Percentiles rank a stretch among this genome's conserved stretches.
Evolutionary conservation across 2,888 invertebrate genomes (phyloP).

Genomic region (Ochropleura plecta): DNA sequence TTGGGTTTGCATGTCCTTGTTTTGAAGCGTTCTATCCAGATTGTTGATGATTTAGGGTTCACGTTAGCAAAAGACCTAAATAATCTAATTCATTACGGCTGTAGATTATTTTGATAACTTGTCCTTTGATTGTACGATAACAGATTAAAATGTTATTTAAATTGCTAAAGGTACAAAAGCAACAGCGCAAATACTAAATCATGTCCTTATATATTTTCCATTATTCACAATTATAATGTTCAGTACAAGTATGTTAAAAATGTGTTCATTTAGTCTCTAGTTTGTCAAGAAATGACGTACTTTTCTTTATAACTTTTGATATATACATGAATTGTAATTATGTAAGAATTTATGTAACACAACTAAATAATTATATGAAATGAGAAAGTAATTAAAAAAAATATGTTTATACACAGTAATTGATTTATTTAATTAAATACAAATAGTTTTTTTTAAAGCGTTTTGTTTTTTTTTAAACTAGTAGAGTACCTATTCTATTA

Average conservation of each 20-base stretch:
- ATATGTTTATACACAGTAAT: background rate
- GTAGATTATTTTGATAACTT: background rate
- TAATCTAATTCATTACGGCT: background rate
- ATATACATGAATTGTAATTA: too few species aligned
- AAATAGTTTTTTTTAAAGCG: background rate
- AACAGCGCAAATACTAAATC: background rate
- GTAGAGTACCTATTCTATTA: background rate
- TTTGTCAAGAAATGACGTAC: background rate
- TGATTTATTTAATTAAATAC: conserved; percentile 5
- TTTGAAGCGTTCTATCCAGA: conserved; percentile 13
- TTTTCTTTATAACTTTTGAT: background rate
- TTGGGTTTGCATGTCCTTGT: background rate
- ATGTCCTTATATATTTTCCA: background rate
- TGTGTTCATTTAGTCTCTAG: conserved; percentile 2
- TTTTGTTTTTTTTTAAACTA: conserved; percentile 1
- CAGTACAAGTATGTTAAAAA: conserved; percentile 1
- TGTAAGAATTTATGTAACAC: background rate
- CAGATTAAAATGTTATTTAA: background rate
- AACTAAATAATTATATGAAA: background rate
- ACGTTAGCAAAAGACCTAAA: background rate
- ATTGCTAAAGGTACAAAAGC: background rate
- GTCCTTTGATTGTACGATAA: background rate
- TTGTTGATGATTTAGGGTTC: conserved; percentile 8
- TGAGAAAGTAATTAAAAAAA: background rate
- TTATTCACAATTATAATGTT: background rate